A percentile compares a stretch with the other conserved stretches of the same genome.
Conservation (phyloP, 2,797 vertebrate genomes). For the Sarcoramphus papa region DNA sequence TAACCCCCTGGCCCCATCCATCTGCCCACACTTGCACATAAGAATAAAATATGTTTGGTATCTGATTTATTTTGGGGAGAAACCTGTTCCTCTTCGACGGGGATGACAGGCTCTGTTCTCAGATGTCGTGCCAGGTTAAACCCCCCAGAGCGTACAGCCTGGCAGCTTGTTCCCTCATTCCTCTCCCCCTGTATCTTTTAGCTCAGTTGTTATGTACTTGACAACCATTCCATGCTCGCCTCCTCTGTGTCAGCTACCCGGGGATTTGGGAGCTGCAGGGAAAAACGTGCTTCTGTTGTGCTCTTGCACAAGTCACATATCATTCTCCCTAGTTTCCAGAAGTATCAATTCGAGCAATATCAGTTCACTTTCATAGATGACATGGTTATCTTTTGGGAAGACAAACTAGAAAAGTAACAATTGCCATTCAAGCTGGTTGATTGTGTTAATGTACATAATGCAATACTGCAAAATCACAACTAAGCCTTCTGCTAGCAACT, state of each 20-base stretch:
- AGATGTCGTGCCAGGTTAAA: neutral
- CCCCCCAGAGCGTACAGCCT: neutral
- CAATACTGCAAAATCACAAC: neutral
- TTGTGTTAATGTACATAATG: neutral
- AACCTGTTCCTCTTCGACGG: fast-evolving
- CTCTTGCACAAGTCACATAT: neutral
- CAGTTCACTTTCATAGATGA: neutral
- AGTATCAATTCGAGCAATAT: fast-evolving
- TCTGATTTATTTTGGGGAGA: neutral
- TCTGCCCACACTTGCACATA: neutral
- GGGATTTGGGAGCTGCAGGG: neutral
- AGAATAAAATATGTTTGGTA: neutral
- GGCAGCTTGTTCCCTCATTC: neutral
- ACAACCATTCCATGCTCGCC: neutral
- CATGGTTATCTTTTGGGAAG: neutral
- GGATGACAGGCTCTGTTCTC: neutral
- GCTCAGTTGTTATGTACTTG: neutral
- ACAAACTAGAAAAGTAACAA: neutral
- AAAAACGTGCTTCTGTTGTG: neutral
- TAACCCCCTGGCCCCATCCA: neutral
- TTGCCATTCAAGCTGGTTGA: neutral
- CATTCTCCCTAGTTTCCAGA: neutral
- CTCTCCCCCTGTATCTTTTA: neutral
- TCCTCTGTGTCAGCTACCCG: neutral
- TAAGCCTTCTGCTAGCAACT: neutral